These are phyloP conservation scores for Elephas maximus DNA, from an alignment of 2,113 vertebrate genomes.

Conservation along the genomic window DNA sequence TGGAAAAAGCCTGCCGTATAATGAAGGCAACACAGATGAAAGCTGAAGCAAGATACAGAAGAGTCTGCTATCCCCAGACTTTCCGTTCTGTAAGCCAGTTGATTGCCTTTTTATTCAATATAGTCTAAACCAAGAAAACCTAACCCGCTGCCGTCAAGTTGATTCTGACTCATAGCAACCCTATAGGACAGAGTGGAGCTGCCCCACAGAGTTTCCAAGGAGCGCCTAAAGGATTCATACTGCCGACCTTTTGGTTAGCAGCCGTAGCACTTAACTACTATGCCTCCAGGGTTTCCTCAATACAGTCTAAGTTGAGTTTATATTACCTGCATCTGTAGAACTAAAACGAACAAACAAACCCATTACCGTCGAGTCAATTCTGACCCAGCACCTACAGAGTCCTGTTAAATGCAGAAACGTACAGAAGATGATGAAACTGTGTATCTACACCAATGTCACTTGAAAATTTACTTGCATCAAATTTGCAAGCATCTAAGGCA, in stretches of 20 bases:
- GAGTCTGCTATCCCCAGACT: not conserved
- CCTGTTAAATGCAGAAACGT: not conserved
- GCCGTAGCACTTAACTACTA: too few relatives aligned
- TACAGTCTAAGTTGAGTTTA: not conserved
- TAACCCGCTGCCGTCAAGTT: too few relatives aligned
- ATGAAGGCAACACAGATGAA: constrained; percentile 13
- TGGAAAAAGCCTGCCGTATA: not conserved
- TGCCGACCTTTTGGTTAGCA: too few relatives aligned
- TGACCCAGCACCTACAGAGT: not conserved
- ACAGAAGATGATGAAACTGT: not conserved
- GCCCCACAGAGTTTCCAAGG: too few relatives aligned
- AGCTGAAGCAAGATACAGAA: not conserved
- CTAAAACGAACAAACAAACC: too few relatives aligned
- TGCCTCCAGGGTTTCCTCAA: not conserved
- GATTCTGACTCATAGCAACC: too few relatives aligned
- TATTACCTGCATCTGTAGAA: not conserved
- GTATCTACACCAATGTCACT: not conserved
- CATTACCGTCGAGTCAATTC: too few relatives aligned
- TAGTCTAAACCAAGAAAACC: not conserved
- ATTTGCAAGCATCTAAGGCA: constrained; percentile 53
- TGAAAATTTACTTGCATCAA: constrained; percentile 43
- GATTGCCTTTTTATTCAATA: not conserved
- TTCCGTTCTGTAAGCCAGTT: not conserved
- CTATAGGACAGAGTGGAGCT: too few relatives aligned
- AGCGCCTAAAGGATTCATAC: too few relatives aligned